Evolutionary conservation across 2,113 vertebrate genomes (phyloP).

Genomic region (Corythoichthys intestinalis): DNA sequence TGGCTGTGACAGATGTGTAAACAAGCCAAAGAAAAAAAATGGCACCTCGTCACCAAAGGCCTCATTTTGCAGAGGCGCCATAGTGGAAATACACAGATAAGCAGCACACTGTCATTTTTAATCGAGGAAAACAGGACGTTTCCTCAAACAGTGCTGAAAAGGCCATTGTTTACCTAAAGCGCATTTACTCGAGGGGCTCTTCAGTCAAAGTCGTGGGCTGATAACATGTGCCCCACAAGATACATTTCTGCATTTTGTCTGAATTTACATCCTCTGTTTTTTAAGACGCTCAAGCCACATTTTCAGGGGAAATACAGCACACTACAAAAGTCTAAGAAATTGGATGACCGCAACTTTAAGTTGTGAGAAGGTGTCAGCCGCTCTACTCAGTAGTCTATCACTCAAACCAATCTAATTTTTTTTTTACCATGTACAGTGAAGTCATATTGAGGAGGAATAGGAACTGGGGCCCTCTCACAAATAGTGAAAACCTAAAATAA

Average conservation of each 20-base stretch:
- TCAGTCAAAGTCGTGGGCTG: neutral
- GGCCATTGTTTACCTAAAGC: neutral
- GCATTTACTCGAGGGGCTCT: neutral
- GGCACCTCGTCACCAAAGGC: conserved; percentile 27
- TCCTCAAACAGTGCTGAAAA: neutral
- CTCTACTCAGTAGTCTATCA: no score
- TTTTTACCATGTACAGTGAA: no score
- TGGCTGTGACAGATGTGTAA: conserved; percentile 26
- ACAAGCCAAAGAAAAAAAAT: conserved; percentile 24
- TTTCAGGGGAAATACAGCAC: neutral
- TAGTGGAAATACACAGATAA: conserved; percentile 15
- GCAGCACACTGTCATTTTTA: conserved; percentile 3
- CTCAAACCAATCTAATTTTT: no score
- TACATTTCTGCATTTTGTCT: neutral
- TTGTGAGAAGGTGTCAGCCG: no score
- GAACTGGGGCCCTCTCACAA: no score
- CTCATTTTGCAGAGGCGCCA: conserved; percentile 24
- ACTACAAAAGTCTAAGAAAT: neutral
- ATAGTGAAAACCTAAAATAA: no score
- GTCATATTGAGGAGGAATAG: no score
- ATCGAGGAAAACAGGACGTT: conserved; percentile 4
- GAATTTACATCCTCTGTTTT: neutral
- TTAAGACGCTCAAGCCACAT: neutral
- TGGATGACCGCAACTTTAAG: no score
- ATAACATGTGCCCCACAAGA: neutral